Percentiles rank a stretch among this genome's conserved stretches.
Evolutionary conservation across 92 coral and sea anemone genomes (phyloP).

Genomic region (Parazoanthus atlanticus): DNA sequence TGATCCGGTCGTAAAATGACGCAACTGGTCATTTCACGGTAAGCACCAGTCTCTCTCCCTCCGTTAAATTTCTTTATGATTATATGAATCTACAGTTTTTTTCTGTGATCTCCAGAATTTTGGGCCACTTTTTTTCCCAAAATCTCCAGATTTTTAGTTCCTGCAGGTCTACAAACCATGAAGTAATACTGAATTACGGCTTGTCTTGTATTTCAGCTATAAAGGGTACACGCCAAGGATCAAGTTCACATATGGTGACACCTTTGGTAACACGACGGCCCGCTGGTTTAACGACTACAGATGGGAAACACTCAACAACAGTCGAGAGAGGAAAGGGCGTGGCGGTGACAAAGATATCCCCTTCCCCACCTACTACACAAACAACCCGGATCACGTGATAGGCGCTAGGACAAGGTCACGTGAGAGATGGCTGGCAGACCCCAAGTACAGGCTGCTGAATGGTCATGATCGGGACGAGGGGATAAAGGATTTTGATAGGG

Average conservation of each 20-base stretch:
- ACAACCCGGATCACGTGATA: conserved; percentile 92
- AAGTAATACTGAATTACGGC: not conserved
- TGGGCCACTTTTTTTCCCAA: too few species aligned
- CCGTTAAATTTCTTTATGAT: too few species aligned
- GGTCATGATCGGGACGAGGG: conserved; percentile 68
- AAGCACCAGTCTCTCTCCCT: too few species aligned
- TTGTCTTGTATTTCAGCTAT: conserved; percentile 56
- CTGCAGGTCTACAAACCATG: too few species aligned
- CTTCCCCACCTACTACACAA: conserved; percentile 93
- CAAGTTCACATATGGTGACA: conserved; percentile 84
- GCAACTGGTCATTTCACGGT: too few species aligned
- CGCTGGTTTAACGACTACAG: conserved; percentile 87
- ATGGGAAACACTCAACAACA: conserved; percentile 73
- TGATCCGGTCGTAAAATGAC: too few species aligned
- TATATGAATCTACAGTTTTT: too few species aligned
- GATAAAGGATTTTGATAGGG: conserved; percentile 76
- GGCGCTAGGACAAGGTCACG: conserved; percentile 94
- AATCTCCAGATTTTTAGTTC: too few species aligned
- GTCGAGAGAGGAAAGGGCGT: conserved; percentile 86
- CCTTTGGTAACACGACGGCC: conserved; percentile 90
- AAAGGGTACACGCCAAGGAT: conserved; percentile 86
- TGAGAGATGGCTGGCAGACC: conserved; percentile 95
- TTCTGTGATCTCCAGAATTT: too few species aligned
- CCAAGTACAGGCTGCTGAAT: conserved; percentile 76
- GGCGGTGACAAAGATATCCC: conserved; percentile 93